These are phyloP conservation scores for Euthynnus affinis DNA, from an alignment of 2,797 vertebrate genomes.

Conservation along the genomic window DNA sequence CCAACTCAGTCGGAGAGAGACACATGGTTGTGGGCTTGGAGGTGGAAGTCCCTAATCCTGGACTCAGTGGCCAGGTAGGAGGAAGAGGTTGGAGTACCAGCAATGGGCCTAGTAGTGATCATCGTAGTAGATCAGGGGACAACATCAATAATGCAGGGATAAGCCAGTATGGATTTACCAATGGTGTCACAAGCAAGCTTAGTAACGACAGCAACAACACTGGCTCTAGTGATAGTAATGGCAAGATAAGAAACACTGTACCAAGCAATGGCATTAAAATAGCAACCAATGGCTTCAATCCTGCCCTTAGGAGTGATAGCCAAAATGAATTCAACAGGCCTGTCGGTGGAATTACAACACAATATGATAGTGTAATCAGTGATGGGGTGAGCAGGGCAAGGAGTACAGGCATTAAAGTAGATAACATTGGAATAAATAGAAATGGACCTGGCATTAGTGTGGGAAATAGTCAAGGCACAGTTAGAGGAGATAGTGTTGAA, in stretches of 20 bases:
- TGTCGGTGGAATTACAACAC: conserved; percentile 55
- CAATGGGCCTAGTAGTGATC: conserved; percentile 13
- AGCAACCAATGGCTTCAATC: conserved; percentile 55
- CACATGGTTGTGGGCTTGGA: conserved; percentile 86
- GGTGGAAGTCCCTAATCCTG: conserved; percentile 80
- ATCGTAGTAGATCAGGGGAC: conserved; percentile 26
- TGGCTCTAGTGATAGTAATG: conserved; percentile 30
- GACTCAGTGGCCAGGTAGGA: conserved; percentile 70
- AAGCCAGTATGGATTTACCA: conserved; percentile 36
- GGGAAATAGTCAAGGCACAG: conserved; percentile 45
- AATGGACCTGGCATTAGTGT: conserved; percentile 47
- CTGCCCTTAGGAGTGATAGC: conserved; percentile 50
- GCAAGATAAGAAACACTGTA: conserved; percentile 42
- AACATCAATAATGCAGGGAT: conserved; percentile 36
- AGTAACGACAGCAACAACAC: conserved; percentile 36
- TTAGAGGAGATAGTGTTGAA: conserved; percentile 36
- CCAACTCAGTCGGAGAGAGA: conserved; percentile 87
- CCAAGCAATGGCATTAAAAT: conserved; percentile 40
- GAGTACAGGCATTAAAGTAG: conserved; percentile 55
- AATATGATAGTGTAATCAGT: conserved; percentile 40
- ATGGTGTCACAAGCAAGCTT: conserved; percentile 37
- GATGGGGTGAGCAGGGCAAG: conserved; percentile 28
- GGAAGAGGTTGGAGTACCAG: conserved; percentile 41
- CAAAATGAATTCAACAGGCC: conserved; percentile 54
- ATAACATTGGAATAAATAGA: conserved; percentile 45